Evolutionary conservation across 2,888 invertebrate genomes (phyloP), one percentile per base, ranked within the genome.

Genomic region (Drosophila barbarae): DNA sequence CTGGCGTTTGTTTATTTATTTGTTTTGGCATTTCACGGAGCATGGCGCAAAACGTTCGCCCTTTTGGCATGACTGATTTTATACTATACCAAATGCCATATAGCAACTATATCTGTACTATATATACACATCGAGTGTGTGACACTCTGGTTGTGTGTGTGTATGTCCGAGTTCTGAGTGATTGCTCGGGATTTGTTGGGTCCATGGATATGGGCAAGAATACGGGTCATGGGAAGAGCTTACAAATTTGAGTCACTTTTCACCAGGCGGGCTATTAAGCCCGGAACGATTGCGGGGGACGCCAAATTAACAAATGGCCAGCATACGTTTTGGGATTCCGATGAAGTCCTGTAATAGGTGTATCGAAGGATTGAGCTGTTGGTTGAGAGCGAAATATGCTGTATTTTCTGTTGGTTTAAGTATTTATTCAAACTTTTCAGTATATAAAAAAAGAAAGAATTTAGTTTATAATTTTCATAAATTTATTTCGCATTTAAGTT

Each of bases 31-130:
- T 73, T 76, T 85, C 71, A 72, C 71, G 65, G 71, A 69, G 82
- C 78, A 68, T 47, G 35, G 71, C 70, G 70, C 64, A 74, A 73
- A 84, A 54, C 68, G 72, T 67, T 79, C 67, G 68, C 66, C 66
- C 51, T 84, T 84, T 70, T 81, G 82, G 78, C 84, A 84, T 85
- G 84, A 84, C 66, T 71, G 81, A 81, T 73, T 85, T 77, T 77
- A 44, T 66, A 71, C 71, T 61, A 69, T 51, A 57, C 53, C 46
- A 12, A 28, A 38, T 65, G 36, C 38, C 34, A 42, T 28, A 51
- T 18, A 36, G 32, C 32, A 39, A 32, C 46, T 56, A 66, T 60
- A 50, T 39, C 42, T 26, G 42, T 32, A 35, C 35, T 36, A 10
- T 21, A 21, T 28, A 39, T 21, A 58, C 15, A 42, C 44, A 54